A percentile compares a stretch with the other conserved stretches of the same genome.
phyloP scores from a whole-genome alignment of 2,888 invertebrate genomes.

The Brenthis daphne region DNA sequence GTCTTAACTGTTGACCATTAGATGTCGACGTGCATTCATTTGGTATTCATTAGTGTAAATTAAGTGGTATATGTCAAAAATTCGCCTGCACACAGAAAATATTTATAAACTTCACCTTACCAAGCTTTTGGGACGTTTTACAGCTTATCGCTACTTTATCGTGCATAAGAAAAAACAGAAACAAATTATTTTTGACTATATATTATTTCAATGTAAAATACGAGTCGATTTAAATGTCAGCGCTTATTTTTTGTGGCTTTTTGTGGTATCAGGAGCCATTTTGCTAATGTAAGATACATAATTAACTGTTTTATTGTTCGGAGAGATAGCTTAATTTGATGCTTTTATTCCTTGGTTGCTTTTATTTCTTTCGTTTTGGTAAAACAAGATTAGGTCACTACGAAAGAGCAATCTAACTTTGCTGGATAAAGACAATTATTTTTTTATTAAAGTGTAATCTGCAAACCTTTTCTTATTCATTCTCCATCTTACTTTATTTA shows the following conservation, averaged over 20 bases:
- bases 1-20: slow-evolving; percentile 47
- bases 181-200: slow-evolving; percentile 37
- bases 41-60: slow-evolving; percentile 78
- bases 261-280: slow-evolving; percentile 64
- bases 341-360: slow-evolving; percentile 54
- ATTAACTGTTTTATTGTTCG: slow-evolving; percentile 67
- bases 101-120: slow-evolving; percentile 70
- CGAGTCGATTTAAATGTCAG: slow-evolving; percentile 57
- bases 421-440: too few relatives aligned
- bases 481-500: too few relatives aligned
- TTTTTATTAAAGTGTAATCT: too few relatives aligned
- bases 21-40: slow-evolving; percentile 70
- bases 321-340: slow-evolving; percentile 71
- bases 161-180: slow-evolving; percentile 33
- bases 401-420: background rate
- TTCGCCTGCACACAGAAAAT: slow-evolving; percentile 67
- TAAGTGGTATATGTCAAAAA: slow-evolving; percentile 80
- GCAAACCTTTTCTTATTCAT: too few relatives aligned
- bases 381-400: slow-evolving; percentile 47
- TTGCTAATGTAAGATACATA: slow-evolving; percentile 73
- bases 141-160: slow-evolving; percentile 43
- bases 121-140: slow-evolving; percentile 56
- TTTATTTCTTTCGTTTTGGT: slow-evolving; percentile 48
- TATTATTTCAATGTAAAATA: slow-evolving; percentile 36
- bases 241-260: slow-evolving; percentile 54